Evolutionary conservation across 2,888 invertebrate genomes (phyloP).

Genomic region (Xanthorhoe designata): DNA sequence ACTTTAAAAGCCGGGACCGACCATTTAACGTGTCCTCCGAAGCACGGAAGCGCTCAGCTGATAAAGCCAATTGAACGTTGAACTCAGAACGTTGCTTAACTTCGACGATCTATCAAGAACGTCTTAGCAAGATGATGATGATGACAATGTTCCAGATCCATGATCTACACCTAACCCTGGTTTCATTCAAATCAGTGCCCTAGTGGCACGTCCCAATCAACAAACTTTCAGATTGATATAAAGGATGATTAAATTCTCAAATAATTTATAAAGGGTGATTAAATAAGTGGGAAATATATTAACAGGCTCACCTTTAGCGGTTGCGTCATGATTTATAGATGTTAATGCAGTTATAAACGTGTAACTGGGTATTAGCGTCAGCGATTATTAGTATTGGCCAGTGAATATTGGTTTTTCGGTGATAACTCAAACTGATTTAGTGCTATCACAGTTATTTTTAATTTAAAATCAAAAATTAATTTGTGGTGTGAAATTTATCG

Average conservation of each 20-base stretch:
- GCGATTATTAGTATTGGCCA: conserved; percentile 62
- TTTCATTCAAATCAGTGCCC: not conserved
- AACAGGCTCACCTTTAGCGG: conserved; percentile 63
- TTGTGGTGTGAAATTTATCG: conserved; percentile 21
- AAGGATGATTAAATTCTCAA: too few species aligned
- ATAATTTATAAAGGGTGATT: not conserved
- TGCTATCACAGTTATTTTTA: conserved; percentile 23
- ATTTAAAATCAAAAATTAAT: conserved; percentile 22
- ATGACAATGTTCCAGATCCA: too few species aligned
- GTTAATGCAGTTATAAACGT: conserved; percentile 66
- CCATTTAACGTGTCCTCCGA: too few species aligned
- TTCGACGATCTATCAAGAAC: too few species aligned
- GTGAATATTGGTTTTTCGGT: conserved; percentile 48
- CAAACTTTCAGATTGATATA: too few species aligned
- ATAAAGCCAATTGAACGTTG: too few species aligned
- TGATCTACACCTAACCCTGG: too few species aligned
- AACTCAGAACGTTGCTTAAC: too few species aligned
- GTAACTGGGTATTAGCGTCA: conserved; percentile 65
- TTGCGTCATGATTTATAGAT: conserved; percentile 68
- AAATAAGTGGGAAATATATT: conserved; percentile 25
- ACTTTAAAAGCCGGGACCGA: too few species aligned
- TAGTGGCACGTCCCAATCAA: too few species aligned
- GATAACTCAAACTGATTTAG: conserved; percentile 31
- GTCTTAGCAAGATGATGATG: too few species aligned
- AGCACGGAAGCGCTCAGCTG: too few species aligned